These are phyloP conservation scores for Anguilla megastoma DNA, from an alignment of 2,797 vertebrate genomes.

Conservation along the genomic window DNA sequence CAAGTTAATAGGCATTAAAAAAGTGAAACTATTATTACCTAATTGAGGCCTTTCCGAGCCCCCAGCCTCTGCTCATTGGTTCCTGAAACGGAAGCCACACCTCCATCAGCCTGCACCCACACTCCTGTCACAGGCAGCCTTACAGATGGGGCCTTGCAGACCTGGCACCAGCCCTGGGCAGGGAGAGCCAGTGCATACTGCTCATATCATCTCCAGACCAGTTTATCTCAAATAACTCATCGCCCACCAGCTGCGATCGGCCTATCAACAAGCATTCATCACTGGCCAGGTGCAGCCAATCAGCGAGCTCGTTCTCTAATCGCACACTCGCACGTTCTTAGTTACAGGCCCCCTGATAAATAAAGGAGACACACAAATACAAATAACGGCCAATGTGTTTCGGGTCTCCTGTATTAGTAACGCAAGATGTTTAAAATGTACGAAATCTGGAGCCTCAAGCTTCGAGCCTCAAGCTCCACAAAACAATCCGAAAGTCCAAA, in stretches of 20 bases:
- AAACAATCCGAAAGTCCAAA: background rate
- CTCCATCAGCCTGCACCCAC: background rate
- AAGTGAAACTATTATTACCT: conserved; percentile 40
- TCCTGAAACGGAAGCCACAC: background rate
- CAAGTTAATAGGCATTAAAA: conserved; percentile 40
- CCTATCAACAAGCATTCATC: conserved; percentile 1
- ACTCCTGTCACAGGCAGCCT: background rate
- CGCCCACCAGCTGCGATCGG: background rate
- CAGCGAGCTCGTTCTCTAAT: background rate
- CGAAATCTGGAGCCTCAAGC: background rate
- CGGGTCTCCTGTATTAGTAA: background rate
- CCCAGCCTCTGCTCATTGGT: background rate
- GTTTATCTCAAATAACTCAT: background rate
- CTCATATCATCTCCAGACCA: too few relatives aligned
- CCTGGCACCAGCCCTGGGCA: background rate
- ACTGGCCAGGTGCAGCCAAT: background rate
- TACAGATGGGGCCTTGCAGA: background rate
- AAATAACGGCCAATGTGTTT: background rate
- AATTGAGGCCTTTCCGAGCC: conserved; percentile 19
- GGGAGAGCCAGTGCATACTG: background rate
- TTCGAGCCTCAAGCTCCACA: background rate
- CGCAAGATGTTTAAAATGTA: background rate
- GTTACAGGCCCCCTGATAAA: background rate
- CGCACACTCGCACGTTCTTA: background rate
- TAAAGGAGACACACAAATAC: background rate